Evolutionary conservation across 2,888 invertebrate genomes (phyloP).

Genomic region (Dione juno): DNA sequence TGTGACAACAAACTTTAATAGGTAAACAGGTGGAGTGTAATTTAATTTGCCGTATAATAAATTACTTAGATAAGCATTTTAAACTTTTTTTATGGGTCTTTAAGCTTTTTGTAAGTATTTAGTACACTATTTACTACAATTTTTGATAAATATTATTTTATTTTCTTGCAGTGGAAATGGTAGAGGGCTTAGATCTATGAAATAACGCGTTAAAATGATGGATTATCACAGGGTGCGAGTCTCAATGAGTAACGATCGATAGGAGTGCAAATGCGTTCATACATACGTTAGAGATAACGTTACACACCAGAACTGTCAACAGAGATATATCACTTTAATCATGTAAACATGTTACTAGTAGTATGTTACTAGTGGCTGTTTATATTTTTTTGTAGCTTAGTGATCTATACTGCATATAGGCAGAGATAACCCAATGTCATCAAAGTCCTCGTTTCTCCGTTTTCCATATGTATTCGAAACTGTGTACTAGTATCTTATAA

Average conservation of each 20-base stretch:
- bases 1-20: constrained; percentile 36
- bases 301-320: background rate
- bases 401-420: too few relatives aligned
- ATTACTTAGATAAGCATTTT: constrained; percentile 17
- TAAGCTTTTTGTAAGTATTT: background rate
- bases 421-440: too few relatives aligned
- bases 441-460: too few relatives aligned
- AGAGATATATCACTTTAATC: constrained; percentile 4
- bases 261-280: constrained; percentile 4
- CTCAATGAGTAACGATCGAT: constrained; percentile 1
- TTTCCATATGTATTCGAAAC: too few relatives aligned
- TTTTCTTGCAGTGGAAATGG: too few relatives aligned
- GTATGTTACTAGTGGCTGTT: too few relatives aligned
- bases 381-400: too few relatives aligned
- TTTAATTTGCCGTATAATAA: constrained; percentile 26
- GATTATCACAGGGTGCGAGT: background rate
- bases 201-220: background rate
- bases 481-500: too few relatives aligned
- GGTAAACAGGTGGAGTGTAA: constrained; percentile 32
- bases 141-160: too few relatives aligned
- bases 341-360: background rate
- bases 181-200: too few relatives aligned
- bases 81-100: background rate
- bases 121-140: background rate
- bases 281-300: background rate